These are phyloP conservation scores for Scatophagus argus DNA, from an alignment of 2,113 vertebrate species.

Conservation along the genomic window DNA sequence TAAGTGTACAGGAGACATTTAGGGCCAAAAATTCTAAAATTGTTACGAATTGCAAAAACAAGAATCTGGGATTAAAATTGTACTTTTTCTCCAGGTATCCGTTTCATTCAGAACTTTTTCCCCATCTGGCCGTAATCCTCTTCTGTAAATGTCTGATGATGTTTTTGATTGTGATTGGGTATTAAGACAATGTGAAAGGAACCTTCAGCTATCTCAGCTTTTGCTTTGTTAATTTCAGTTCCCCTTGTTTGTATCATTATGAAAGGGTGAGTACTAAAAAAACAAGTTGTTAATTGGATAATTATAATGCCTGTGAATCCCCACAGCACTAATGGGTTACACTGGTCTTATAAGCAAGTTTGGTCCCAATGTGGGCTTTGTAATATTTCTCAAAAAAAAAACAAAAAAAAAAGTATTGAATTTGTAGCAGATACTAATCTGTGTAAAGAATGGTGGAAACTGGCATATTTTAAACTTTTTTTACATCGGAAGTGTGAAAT, in stretches of 20 bases:
- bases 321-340: conserved; percentile 5
- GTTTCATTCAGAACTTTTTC: neutral
- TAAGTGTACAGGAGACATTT: conserved; percentile 26
- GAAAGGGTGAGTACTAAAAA: conserved; percentile 51
- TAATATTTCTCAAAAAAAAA: conserved; percentile 73
- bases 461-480: conserved; percentile 69
- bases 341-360: conserved; percentile 63
- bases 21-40: conserved; percentile 6
- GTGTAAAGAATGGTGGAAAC: conserved; percentile 62
- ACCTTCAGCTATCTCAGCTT: conserved; percentile 35
- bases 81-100: neutral
- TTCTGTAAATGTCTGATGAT: conserved; percentile 24
- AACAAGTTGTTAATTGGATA: conserved; percentile 62
- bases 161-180: conserved; percentile 45
- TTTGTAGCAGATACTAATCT: conserved; percentile 79
- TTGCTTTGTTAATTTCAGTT: conserved; percentile 31
- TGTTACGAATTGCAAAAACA: neutral
- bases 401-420: conserved; percentile 68
- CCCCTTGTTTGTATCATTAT: conserved; percentile 32
- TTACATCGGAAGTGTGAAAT: conserved; percentile 72
- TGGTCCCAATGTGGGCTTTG: conserved; percentile 75
- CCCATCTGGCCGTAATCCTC: conserved; percentile 16
- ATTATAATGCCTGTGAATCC: conserved; percentile 51
- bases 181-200: conserved; percentile 32
- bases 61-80: neutral